Evolutionary conservation across 2,888 invertebrate species (phyloP).

Genomic region (Acronicta leporina): DNA sequence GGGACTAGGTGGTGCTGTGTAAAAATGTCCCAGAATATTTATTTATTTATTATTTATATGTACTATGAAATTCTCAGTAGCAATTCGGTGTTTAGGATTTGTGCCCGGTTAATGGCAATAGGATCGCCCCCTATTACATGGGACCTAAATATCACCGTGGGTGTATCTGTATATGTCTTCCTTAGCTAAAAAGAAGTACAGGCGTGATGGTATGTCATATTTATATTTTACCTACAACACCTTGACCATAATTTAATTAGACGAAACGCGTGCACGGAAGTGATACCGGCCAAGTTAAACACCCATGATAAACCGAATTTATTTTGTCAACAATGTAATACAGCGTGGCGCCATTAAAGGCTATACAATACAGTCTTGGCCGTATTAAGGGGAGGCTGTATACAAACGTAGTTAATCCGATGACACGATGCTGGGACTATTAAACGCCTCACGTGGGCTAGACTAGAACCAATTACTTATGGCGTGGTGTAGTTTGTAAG

Average conservation of each 20-base stretch:
- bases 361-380: conserved; percentile 33
- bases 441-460: conserved; percentile 62
- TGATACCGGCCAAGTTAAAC: conserved; percentile 28
- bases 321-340: conserved; percentile 51
- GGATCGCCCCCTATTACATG: too few species aligned
- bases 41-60: too few species aligned
- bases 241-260: background rate
- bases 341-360: conserved; percentile 37
- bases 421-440: conserved; percentile 65
- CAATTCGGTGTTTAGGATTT: too few species aligned
- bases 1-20: too few species aligned
- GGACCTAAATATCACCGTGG: too few species aligned
- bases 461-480: conserved; percentile 62
- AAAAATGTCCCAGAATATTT: too few species aligned
- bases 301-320: conserved; percentile 37
- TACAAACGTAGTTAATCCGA: conserved; percentile 65
- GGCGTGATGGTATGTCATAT: too few species aligned
- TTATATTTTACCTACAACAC: background rate
- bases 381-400: conserved; percentile 32
- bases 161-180: too few species aligned
- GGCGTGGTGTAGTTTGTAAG: conserved; percentile 29
- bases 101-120: too few species aligned
- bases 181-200: too few species aligned
- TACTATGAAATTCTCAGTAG: too few species aligned
- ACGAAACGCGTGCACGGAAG: conserved; percentile 21